Base-by-base conservation (phyloP, 2,797 vertebrate genomes). In the Harpagifer antarcticus region DNA sequence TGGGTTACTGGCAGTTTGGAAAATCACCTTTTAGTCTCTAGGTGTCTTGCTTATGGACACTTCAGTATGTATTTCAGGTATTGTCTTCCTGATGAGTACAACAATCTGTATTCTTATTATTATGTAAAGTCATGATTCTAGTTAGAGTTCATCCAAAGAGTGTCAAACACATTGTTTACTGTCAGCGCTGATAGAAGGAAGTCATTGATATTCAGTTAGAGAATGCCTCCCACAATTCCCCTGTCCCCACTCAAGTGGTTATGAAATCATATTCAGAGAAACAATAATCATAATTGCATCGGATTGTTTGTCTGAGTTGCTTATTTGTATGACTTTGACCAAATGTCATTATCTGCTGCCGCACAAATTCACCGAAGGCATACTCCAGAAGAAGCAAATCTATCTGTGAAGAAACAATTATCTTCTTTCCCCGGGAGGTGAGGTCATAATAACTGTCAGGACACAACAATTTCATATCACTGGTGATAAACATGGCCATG, bases 271-370 rank as follows among this genome's bases (percentile, higher is more conserved):
- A 76, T 71, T 71, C 66, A 49, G 49, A 84, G 74, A 68, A 85
- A 73, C 83, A 82, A 82, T 88, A 88, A 87, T 85, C 64, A 74
- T 81, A 86, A 90, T 86, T 83, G 77, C 84, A 79, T 88, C 80
- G 66, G 76, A 84, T 87, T 81, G 79, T 83, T 91, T 83, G 53
- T 61, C 88, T 61, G 69, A 59, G 67, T 76, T 84, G 73, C 75
- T 83, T 85, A 83, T 86, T 87, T 84, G 73, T 83, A 52, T 72
- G 73, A 89, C 76, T 88, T 88, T 85, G 78, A 83, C 74, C 78
- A 79, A 84, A 88, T 79, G 82, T 84, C 87, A 82, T 91, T 84
- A 82, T 84, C 72, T 48, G 47, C 61, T 17, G 42, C 54, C 1
- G 44, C 40, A 59, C 53, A 52, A 76, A 83, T 65, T 74, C 76